Evolutionary conservation across 1,140 invertebrate genomes (phyloP).

Genomic region (Drosophila tristis): DNA sequence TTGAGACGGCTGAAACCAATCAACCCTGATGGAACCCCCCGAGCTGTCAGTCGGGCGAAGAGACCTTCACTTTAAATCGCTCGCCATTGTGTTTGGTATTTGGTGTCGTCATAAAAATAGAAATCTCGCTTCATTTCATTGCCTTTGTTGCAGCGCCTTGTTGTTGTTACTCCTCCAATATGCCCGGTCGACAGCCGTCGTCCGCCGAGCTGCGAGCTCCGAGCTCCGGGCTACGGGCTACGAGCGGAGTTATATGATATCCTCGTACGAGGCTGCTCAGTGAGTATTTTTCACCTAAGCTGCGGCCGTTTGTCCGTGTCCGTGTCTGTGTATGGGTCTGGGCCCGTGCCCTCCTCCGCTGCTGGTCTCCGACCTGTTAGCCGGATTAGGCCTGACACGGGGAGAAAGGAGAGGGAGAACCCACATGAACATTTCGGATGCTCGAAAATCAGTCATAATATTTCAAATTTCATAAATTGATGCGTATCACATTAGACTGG

Average conservation of each 20-base stretch:
- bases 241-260: conserved; percentile 27
- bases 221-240: too few species aligned
- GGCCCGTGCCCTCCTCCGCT: conserved; percentile 10
- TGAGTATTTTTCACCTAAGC: conserved; percentile 63
- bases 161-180: conserved; percentile 58
- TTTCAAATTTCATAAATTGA: conserved; percentile 82
- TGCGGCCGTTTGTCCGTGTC: conserved; percentile 46
- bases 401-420: conserved; percentile 5
- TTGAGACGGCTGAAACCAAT: conserved; percentile 4
- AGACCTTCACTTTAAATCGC: conserved; percentile 56
- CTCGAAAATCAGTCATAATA: conserved; percentile 78
- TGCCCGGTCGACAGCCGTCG: not conserved
- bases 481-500: conserved; percentile 73
- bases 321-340: not conserved
- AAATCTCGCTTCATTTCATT: conserved; percentile 56
- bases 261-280: conserved; percentile 10
- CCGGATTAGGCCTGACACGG: conserved; percentile 37
- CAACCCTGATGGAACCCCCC: conserved; percentile 22
- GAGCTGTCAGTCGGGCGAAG: not conserved
- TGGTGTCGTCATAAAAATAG: conserved; percentile 56
- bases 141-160: conserved; percentile 34
- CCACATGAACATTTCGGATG: conserved; percentile 39
- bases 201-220: too few species aligned
- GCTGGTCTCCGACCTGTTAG: conserved; percentile 47
- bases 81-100: conserved; percentile 34